Evolutionary conservation across 2,113 vertebrate genomes (phyloP), one percentile per base, ranked within the genome.

Genomic region (Loxodonta africana): DNA sequence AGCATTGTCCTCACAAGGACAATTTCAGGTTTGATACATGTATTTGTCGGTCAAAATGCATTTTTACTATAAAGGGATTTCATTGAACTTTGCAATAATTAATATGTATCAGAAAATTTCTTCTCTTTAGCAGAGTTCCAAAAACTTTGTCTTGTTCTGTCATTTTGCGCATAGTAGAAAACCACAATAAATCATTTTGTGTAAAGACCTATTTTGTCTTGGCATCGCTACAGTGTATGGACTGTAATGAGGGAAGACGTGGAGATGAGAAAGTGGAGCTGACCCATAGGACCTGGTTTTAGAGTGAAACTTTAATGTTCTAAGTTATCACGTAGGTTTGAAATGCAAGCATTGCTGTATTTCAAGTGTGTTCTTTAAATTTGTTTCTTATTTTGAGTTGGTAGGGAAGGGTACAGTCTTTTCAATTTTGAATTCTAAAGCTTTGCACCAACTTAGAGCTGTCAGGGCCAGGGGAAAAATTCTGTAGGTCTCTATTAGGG

Each of bases 131-230:
- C 69, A 69, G 89, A 95, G n/a, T 95, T 80, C 1, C 83, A 51
- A 89, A 89, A 80, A 18, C 5, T 74, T 44, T 83, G n/a, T 77
- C 48, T 89, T 60, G 12, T 94, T 93, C 44, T 46, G 3, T 86
- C 89, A n/a, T 62, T 80, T 91, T 69, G 9, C 67, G 20, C 46
- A 60, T 77, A 41, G 76, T 97, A n/a, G 93, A 85, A 93, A 71
- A 9, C 11, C 84, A 18, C 41, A 82, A 96, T 82, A 95, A 78
- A 74, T 83, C 4, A 87, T 86, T 88, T 94, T 20, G 89, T 96
- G 95, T 97, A 94, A 92, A 88, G 46, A 83, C 88, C 14, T 60
- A 62, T 77, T 96, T 97, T 88, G 41, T 93, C 69, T 51, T 62
- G 67, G 7, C 78, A 1, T 88, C 41, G 67, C 33, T 91, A 17